phyloP scores from a whole-genome alignment of 2,797 vertebrate species.

The Ataeniobius toweri region DNA sequence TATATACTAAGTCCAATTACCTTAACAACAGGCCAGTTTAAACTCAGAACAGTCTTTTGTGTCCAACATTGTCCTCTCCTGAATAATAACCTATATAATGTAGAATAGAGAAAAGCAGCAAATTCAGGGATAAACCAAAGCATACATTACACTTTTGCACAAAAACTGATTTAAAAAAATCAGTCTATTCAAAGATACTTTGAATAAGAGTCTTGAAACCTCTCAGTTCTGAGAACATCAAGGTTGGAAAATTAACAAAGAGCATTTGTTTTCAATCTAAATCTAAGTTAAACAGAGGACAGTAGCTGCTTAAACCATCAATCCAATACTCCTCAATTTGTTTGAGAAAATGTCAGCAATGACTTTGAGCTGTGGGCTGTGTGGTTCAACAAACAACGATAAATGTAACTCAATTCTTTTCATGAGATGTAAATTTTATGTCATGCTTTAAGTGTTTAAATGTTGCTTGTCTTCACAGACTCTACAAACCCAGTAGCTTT shows the following conservation, averaged over 20 bases:
- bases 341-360: slow-evolving; percentile 6
- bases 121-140: neutral
- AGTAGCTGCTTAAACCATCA: slow-evolving; percentile 3
- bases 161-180: neutral
- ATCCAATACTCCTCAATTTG: slow-evolving; percentile 4
- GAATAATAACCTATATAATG: neutral
- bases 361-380: neutral
- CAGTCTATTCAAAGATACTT: neutral
- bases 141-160: neutral
- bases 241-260: neutral
- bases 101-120: neutral
- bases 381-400: neutral
- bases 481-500: slow-evolving; percentile 8
- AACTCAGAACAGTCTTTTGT: neutral
- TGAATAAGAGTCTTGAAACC: neutral
- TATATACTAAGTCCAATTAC: neutral
- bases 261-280: slow-evolving; percentile 3
- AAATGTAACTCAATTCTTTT: neutral
- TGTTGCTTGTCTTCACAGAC: slow-evolving; percentile 6
- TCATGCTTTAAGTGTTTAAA: neutral
- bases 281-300: neutral
- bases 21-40: neutral
- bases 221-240: slow-evolving; percentile 1
- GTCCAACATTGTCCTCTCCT: neutral
- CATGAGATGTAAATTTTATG: slow-evolving; percentile 1